Percentiles rank a stretch among this genome's conserved stretches.
Conservation (phyloP, 2,113 vertebrate species). For the Cavia porcellus region DNA sequence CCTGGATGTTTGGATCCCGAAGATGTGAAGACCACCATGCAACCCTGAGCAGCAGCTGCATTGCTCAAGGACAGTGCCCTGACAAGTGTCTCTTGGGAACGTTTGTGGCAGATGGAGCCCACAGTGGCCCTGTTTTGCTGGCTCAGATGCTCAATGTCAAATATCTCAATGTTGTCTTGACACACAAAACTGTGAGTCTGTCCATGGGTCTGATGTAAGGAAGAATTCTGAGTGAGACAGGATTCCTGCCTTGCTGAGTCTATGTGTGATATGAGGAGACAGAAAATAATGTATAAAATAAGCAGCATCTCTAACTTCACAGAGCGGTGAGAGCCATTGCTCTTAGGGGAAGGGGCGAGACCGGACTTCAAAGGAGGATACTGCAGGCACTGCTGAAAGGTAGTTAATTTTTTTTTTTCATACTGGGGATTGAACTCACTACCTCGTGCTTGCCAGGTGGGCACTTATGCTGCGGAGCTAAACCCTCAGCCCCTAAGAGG, state of each 20-base stretch:
- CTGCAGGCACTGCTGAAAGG: neutral
- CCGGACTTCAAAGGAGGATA: conserved; percentile 19
- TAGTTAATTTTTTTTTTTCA: no score
- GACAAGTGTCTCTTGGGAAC: neutral
- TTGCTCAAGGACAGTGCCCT: conserved; percentile 35
- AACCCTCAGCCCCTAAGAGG: neutral
- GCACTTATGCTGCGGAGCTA: no score
- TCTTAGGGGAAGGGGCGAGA: neutral
- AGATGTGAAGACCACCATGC: conserved; percentile 53
- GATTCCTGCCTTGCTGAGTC: neutral
- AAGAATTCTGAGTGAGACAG: neutral
- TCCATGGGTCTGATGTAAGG: no score
- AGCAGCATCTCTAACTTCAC: neutral
- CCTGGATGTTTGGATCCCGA: conserved; percentile 34
- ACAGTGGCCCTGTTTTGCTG: neutral
- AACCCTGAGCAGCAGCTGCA: neutral
- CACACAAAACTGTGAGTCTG: neutral
- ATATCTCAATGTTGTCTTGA: neutral
- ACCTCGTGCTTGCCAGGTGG: no score
- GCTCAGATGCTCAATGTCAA: neutral
- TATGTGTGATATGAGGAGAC: neutral
- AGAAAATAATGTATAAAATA: neutral
- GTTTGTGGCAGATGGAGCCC: neutral
- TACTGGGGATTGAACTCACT: no score
- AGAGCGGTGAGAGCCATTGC: neutral